These are phyloP conservation scores for Paracanthobrama guichenoti DNA, from an alignment of 2,113 vertebrate genomes.

Conservation along the genomic window DNA sequence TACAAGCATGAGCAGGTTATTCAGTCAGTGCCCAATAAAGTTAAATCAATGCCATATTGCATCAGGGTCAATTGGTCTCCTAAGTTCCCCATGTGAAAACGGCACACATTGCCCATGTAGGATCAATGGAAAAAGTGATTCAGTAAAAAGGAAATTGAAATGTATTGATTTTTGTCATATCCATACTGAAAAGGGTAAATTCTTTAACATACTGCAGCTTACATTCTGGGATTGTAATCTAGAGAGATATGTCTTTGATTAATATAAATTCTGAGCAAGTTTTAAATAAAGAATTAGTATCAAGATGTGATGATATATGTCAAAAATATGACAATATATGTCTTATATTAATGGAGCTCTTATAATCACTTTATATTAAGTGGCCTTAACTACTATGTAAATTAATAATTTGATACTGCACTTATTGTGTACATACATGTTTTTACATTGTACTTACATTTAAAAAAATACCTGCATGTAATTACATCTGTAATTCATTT, in stretches of 20 bases:
- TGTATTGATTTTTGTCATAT: conserved; percentile 7
- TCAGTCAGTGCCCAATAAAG: conserved; percentile 64
- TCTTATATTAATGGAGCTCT: no score
- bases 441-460: no score
- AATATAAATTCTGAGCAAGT: no score
- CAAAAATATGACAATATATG: not conserved
- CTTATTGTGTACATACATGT: no score
- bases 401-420: no score
- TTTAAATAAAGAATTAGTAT: not conserved
- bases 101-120: conserved; percentile 42
- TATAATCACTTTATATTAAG: no score
- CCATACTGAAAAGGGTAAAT: not conserved
- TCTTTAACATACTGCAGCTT: no score
- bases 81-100: conserved; percentile 53
- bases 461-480: no score
- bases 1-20: conserved; percentile 62
- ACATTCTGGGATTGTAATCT: not conserved
- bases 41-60: conserved; percentile 32
- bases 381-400: no score
- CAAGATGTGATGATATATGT: not conserved
- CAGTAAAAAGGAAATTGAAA: conserved; percentile 18
- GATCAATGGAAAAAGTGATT: not conserved
- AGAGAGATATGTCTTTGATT: no score
- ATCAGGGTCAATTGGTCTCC: conserved; percentile 37
- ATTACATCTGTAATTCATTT: no score